Base-by-base conservation (phyloP, 2,888 invertebrate species). In the Syrista parreyssii region DNA sequence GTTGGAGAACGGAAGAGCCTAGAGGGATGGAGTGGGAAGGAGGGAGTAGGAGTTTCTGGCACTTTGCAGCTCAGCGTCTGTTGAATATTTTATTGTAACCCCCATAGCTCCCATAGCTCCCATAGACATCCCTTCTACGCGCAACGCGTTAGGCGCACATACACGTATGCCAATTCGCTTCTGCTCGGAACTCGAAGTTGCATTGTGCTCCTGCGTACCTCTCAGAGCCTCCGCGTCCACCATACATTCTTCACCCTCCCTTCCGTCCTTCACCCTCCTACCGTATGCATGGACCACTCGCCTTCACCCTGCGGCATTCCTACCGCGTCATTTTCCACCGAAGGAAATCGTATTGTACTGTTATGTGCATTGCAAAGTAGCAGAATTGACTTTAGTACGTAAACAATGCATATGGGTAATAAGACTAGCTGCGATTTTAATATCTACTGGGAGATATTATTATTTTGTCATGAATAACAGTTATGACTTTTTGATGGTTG, bases 21-120 rank as follows among this genome's bases (percentile, higher is more conserved):
- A 30, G 74, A 76, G 32, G 36, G 76, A 30, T 40, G 68, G 71
- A 71, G 75, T 75, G 69, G 78, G 76, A 36, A 68, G 77, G 76
- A 76, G 77, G n/a, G 79, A 74, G 84, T 82, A 86, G 83, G 86
- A 86, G 87, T 87, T 88, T 87, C 88, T 88, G 84, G 81, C 87
- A 88, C 88, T 88, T 88, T 85, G 84, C 87, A 86, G 85, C 85
- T 86, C 86, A 85, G 82, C 88, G 85, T 88, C 86, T 84, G 84
- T 84, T 88, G 87, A 88, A 88, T 88, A 88, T 88, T 88, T 88
- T 84, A 88, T 88, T 84, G 82, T 77, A 78, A 77, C 78, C 78
- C 71, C 75, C 78, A 74, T 77, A 35, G 31, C 32, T 71, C 55
- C 55, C 55, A 40, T 36, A 36, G 12, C 71, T 71, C 71, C 31